Evolutionary conservation across 2,113 vertebrate species (phyloP).

Genomic region (Ammospiza caudacuta): DNA sequence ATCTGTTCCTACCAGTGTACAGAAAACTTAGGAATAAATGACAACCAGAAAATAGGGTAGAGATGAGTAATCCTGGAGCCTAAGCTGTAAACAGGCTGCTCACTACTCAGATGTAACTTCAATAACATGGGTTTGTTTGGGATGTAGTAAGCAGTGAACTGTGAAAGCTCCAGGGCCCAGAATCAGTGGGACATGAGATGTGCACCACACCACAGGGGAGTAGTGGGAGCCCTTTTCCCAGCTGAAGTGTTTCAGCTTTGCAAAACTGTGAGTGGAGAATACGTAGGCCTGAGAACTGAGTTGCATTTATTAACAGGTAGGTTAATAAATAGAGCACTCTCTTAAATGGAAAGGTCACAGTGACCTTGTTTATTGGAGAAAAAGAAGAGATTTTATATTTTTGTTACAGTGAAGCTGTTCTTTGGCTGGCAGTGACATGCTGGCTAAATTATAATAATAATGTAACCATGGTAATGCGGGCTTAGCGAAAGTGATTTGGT

Average conservation of each 20-base stretch:
- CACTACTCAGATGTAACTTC: background rate
- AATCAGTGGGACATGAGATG: background rate
- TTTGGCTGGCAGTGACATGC: background rate
- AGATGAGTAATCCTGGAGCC: background rate
- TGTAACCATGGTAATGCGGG: background rate
- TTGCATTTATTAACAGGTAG: background rate
- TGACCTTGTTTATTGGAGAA: background rate
- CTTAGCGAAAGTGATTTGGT: background rate
- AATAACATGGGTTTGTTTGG: background rate
- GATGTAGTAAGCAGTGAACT: background rate
- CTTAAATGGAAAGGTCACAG: background rate
- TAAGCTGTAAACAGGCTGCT: background rate
- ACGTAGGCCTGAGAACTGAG: background rate
- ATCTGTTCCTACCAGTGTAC: background rate
- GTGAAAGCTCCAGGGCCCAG: background rate
- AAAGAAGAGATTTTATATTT: background rate
- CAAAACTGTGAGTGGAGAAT: background rate
- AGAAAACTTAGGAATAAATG: background rate
- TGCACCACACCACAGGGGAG: background rate
- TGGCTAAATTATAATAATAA: background rate
- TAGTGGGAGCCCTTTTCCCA: background rate
- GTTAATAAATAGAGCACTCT: rapidly evolving
- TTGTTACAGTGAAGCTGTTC: background rate
- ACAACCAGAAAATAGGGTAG: background rate
- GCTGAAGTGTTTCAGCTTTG: background rate